Evolutionary conservation across 2,888 invertebrate species (phyloP).

Genomic region (Mesopsocus fuscifrons): DNA sequence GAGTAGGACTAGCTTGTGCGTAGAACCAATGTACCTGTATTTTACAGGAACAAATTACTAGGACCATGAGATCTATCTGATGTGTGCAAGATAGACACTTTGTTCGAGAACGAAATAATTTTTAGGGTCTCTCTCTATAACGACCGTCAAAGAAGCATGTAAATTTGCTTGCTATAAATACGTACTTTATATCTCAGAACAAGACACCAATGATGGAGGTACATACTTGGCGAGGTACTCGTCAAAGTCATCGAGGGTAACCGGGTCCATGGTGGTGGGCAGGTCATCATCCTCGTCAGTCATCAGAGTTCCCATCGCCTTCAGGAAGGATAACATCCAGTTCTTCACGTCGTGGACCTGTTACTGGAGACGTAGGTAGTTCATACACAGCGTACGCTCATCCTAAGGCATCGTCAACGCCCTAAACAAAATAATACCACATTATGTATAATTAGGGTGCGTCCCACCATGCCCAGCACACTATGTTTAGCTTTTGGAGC

Average conservation of each 20-base stretch:
- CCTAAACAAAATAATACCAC: constrained; percentile 26
- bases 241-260: constrained; percentile 80
- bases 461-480: no score
- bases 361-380: constrained; percentile 60
- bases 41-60: constrained; percentile 14
- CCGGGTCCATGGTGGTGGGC: constrained; percentile 70
- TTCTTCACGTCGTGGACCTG: constrained; percentile 67
- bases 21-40: constrained; percentile 67
- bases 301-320: constrained; percentile 63
- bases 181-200: no score
- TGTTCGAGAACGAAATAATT: no score
- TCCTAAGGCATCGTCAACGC: constrained; percentile 82
- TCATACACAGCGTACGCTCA: constrained; percentile 70
- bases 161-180: no score
- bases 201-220: constrained; percentile 12
- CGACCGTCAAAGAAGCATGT: no score
- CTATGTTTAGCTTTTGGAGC: no score
- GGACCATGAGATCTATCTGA: neutral
- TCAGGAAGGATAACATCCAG: constrained; percentile 76
- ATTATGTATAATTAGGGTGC: no score
- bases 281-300: constrained; percentile 61
- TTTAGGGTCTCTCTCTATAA: no score
- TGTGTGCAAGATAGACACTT: no score
- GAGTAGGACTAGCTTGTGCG: constrained; percentile 64
- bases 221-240: constrained; percentile 70